Evolutionary conservation across 1,140 invertebrate genomes (phyloP), one percentile per base, ranked within the genome.

Genomic region (Leptopilina boulardi): DNA sequence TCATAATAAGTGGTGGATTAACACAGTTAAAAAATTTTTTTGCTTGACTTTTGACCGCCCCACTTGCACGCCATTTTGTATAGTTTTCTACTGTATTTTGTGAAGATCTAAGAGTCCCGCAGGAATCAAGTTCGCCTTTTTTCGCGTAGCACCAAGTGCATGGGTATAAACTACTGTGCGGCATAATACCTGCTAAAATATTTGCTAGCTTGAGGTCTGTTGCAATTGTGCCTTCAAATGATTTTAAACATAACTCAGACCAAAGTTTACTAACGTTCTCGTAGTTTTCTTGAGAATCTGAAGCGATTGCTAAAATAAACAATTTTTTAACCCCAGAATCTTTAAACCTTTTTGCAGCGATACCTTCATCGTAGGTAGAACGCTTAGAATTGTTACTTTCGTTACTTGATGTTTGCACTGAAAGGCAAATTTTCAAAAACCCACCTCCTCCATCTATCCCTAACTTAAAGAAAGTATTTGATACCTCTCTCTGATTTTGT

Each of bases 361-460:
- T 11, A 6, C 41, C 10, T 42, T 42, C 10, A 42, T 42, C 41
- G 10, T 42, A 42, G 4, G 41, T 42, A 6, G 41, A 42, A 11
- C 41, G 41, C 41, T 42, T 42, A 3, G 41, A 42, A 6, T 4
- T 42, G 10, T 42, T 42, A 6, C 4, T 11, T 6, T 4, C 10
- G 10, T 42, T 42, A 42, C 10, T 42, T 4, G 13, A 6, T 42
- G 73, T 38, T 77, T 80, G 79, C 21, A 80, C 47, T 4, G 79
- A 80, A 0, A 80, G 19, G 42, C 72, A 75, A n/a, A 80, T 23
- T 73, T 80, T 80, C 30, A 80, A 44, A 51, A 80, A 75, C 3
- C 76, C 73, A 15, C 41, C 30, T 3, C 74, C 74, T 6, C 74
- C 38, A 73, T 76, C 78, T 15, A 75, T 75, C 2, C 79, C 79